These are phyloP conservation scores for Hyalella azteca DNA, from an alignment of 2,888 invertebrate species.

Conservation along the genomic window DNA sequence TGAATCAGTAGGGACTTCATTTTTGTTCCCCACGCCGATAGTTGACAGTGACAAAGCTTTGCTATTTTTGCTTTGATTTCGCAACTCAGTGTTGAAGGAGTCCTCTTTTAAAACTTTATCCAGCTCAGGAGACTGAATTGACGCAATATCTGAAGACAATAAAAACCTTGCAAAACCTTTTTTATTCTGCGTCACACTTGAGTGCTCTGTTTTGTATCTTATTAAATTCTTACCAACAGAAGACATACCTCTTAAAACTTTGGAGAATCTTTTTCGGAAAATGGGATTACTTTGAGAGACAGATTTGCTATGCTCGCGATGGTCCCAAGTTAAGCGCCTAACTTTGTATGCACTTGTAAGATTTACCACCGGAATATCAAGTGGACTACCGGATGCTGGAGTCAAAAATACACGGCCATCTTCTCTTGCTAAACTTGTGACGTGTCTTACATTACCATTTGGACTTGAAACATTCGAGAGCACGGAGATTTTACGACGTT, in stretches of 20 bases:
- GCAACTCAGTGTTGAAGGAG: background rate
- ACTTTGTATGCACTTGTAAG: conserved; percentile 34
- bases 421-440: conserved; percentile 22
- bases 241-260: conserved; percentile 5
- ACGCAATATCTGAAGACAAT: background rate
- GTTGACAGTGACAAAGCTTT: too few relatives aligned
- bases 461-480: conserved; percentile 30
- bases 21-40: too few relatives aligned
- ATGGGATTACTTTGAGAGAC: conserved; percentile 24
- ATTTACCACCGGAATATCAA: conserved; percentile 37
- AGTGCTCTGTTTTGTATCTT: conserved; percentile 23
- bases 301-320: conserved; percentile 7
- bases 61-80: too few relatives aligned
- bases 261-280: conserved; percentile 23
- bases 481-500: conserved; percentile 16
- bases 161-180: background rate
- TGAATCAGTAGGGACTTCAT: too few relatives aligned
- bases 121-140: background rate
- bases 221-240: conserved; percentile 24
- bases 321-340: conserved; percentile 35
- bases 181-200: background rate
- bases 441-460: conserved; percentile 35
- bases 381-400: conserved; percentile 32
- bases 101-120: background rate
- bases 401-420: conserved; percentile 31